Evolutionary conservation across 2,888 invertebrate genomes (phyloP).

Genomic region (Agonopterix heracliana): DNA sequence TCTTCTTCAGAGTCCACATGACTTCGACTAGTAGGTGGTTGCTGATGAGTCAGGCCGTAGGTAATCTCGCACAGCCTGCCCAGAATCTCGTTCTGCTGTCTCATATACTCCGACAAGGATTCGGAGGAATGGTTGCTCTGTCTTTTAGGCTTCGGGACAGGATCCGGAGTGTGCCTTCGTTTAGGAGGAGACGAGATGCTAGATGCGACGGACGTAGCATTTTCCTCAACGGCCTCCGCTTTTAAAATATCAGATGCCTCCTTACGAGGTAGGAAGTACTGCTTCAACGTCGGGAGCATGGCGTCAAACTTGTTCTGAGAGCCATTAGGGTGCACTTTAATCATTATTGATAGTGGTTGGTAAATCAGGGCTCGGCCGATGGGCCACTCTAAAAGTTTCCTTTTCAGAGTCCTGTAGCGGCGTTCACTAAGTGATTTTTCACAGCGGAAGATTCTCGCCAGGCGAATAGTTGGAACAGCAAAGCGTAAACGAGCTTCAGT

Average conservation of each 20-base stretch:
- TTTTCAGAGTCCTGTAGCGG: neutral
- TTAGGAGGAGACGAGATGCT: neutral
- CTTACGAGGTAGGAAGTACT: neutral
- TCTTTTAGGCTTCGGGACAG: neutral
- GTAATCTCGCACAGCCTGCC: neutral
- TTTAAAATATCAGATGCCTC: neutral
- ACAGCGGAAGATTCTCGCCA: neutral
- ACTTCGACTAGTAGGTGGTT: neutral
- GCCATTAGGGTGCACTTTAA: neutral
- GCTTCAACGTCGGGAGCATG: neutral
- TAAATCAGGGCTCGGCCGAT: constrained; percentile 1
- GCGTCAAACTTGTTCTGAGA: neutral
- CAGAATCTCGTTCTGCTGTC: neutral
- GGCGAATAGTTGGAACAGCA: no score
- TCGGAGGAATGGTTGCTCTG: neutral
- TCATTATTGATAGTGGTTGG: neutral
- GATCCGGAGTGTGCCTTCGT: neutral
- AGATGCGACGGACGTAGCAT: neutral
- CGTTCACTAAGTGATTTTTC: neutral
- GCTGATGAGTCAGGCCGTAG: neutral
- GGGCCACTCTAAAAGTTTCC: constrained; percentile 1
- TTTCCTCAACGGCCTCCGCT: neutral
- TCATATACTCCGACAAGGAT: neutral
- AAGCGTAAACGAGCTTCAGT: no score
- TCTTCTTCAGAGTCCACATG: neutral